A percentile compares a stretch with the other conserved stretches of the same genome.
These are phyloP conservation scores for Poecilia velifera DNA, from an alignment of 2,797 vertebrate species.

Conservation along the genomic window DNA sequence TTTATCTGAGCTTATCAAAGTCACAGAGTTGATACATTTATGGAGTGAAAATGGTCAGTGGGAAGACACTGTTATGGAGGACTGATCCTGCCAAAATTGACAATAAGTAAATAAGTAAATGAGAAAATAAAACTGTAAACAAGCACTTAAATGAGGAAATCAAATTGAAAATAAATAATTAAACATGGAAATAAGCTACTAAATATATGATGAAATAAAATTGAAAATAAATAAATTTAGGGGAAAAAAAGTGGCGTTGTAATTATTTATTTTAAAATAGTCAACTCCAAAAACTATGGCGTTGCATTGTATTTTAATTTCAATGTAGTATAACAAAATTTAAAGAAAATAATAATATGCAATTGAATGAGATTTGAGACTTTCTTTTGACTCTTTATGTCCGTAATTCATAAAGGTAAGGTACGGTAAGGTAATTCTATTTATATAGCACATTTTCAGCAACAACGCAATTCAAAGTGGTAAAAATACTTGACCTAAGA, in stretches of 20 bases:
- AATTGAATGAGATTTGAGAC: neutral
- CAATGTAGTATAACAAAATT: neutral
- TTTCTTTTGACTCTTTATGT: neutral
- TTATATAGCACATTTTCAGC: too few relatives aligned
- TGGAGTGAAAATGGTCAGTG: neutral
- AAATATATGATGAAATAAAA: too few relatives aligned
- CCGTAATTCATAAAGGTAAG: neutral
- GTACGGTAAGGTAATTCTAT: too few relatives aligned
- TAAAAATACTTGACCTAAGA: neutral
- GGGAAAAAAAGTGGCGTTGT: too few relatives aligned
- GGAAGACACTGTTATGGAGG: neutral
- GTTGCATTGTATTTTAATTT: neutral
- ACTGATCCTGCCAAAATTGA: neutral
- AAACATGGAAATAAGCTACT: too few relatives aligned
- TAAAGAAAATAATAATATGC: neutral
- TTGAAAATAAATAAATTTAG: too few relatives aligned
- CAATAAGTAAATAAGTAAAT: neutral
- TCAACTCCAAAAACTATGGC: neutral
- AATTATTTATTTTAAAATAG: neutral
- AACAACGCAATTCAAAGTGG: too few relatives aligned
- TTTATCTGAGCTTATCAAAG: neutral
- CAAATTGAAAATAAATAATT: neutral
- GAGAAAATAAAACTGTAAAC: neutral
- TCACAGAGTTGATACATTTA: neutral
- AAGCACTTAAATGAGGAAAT: neutral